These are phyloP conservation scores for Sinotaia quadrata DNA, from an alignment of 2,888 invertebrate genomes.

Conservation along the genomic window DNA sequence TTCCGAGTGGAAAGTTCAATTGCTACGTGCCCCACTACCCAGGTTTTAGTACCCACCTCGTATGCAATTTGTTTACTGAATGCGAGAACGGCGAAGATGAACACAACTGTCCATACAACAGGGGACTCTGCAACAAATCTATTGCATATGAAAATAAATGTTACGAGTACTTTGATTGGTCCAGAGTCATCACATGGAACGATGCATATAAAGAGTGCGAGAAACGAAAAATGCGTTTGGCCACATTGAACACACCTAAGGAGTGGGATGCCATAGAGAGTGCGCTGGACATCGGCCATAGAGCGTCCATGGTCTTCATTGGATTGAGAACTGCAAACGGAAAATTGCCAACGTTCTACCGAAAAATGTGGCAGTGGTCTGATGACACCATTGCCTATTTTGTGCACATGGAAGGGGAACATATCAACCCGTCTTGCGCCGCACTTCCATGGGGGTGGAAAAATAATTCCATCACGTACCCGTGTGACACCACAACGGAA, in stretches of 20 bases:
- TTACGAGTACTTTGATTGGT: conserved; percentile 25
- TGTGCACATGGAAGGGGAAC: conserved; percentile 30
- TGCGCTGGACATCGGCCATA: conserved; percentile 21
- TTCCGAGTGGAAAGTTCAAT: conserved; percentile 4
- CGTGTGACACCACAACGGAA: conserved; percentile 20
- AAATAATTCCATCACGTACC: conserved; percentile 26
- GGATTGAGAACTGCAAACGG: conserved; percentile 19
- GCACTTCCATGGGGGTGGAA: conserved; percentile 25
- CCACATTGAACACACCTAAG: conserved; percentile 20
- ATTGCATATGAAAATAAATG: conserved; percentile 26
- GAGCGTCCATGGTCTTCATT: conserved; percentile 25
- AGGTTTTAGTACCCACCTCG: conserved; percentile 14
- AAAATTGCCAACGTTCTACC: conserved; percentile 26
- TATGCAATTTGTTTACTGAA: conserved; percentile 20
- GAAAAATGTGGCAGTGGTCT: conserved; percentile 36
- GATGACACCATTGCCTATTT: conserved; percentile 33
- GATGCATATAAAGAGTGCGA: conserved; percentile 22
- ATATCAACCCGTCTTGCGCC: conserved; percentile 32
- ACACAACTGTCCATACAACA: conserved; percentile 17
- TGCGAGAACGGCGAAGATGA: conserved; percentile 24
- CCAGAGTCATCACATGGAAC: conserved; percentile 23
- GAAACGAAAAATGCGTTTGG: conserved; percentile 4
- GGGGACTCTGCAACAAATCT: conserved; percentile 17
- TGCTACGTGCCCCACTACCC: conserved; percentile 21
- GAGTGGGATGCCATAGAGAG: conserved; percentile 24